These are phyloP conservation scores for Epicampocera succincta DNA, from an alignment of 2,888 invertebrate genomes.

Conservation along the genomic window DNA sequence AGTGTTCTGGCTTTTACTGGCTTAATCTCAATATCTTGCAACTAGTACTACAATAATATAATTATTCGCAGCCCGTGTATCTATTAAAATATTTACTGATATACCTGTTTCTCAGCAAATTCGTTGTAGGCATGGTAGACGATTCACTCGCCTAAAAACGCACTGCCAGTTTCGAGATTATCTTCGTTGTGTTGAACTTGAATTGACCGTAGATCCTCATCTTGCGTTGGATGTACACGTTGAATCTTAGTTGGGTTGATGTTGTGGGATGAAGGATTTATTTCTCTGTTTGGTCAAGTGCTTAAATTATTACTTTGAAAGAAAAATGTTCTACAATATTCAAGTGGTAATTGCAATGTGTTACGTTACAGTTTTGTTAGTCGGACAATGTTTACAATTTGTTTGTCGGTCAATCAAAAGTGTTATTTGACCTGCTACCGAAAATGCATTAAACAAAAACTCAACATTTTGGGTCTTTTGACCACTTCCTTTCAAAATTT, in stretches of 20 bases:
- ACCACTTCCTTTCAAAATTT: neutral
- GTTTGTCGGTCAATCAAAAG: too few relatives aligned
- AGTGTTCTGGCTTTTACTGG: too few relatives aligned
- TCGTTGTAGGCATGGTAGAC: too few relatives aligned
- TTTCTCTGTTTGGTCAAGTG: too few relatives aligned
- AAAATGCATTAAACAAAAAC: too few relatives aligned
- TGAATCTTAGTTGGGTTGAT: neutral
- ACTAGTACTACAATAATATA: constrained; percentile 3
- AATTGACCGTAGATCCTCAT: neutral
- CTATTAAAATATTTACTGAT: neutral
- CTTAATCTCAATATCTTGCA: neutral
- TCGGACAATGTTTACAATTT: too few relatives aligned
- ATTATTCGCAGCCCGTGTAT: neutral
- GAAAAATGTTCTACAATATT: too few relatives aligned
- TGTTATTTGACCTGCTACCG: too few relatives aligned
- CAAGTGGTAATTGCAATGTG: too few relatives aligned
- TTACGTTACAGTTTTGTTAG: too few relatives aligned
- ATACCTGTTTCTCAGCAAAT: too few relatives aligned
- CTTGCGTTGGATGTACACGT: neutral
- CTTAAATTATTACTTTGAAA: too few relatives aligned
- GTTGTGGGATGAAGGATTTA: constrained; percentile 6
- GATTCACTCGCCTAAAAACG: neutral
- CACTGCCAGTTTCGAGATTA: neutral
- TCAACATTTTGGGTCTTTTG: constrained; percentile 9
- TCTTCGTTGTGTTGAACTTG: neutral